A percentile compares a stretch with the other conserved stretches of the same genome.
Evolutionary conservation across 2,113 vertebrate species (phyloP).

Genomic region (Dicrurus megarhynchus): DNA sequence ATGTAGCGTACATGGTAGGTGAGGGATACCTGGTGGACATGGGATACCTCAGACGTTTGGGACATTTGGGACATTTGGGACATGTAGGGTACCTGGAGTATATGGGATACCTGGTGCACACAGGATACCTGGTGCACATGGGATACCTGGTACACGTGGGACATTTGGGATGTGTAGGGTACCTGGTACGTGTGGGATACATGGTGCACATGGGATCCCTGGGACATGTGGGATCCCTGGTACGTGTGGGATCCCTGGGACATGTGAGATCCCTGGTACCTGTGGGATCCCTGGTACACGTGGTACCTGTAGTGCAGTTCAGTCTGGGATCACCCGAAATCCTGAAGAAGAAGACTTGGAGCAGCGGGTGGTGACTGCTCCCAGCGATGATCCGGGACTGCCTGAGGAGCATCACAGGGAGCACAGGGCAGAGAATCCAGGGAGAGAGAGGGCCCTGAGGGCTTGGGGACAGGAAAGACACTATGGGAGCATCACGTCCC

Average conservation of each 20-base stretch:
- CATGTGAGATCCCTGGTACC: fast-evolving
- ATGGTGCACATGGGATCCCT: no score
- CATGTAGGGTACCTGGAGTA: background rate
- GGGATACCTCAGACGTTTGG: background rate
- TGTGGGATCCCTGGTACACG: fast-evolving
- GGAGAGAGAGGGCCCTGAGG: background rate
- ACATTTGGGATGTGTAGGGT: fast-evolving
- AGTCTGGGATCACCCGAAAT: background rate
- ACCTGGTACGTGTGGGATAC: no score
- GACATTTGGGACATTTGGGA: no score
- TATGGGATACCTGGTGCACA: background rate
- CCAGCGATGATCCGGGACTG: background rate
- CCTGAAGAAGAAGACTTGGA: background rate
- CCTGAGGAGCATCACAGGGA: background rate
- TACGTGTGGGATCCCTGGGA: background rate
- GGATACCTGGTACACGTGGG: background rate
- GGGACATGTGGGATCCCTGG: fast-evolving
- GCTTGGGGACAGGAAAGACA: background rate
- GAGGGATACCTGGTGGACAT: fast-evolving
- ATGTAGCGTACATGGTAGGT: no score
- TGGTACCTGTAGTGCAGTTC: background rate
- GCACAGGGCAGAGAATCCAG: background rate
- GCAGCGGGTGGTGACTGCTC: background rate
- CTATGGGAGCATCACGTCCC: fast-evolving
- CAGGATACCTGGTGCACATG: background rate